Evolutionary conservation across 2,888 invertebrate genomes (phyloP), one percentile per base, ranked within the genome.

Genomic region (Rotaria magnacalcarata): DNA sequence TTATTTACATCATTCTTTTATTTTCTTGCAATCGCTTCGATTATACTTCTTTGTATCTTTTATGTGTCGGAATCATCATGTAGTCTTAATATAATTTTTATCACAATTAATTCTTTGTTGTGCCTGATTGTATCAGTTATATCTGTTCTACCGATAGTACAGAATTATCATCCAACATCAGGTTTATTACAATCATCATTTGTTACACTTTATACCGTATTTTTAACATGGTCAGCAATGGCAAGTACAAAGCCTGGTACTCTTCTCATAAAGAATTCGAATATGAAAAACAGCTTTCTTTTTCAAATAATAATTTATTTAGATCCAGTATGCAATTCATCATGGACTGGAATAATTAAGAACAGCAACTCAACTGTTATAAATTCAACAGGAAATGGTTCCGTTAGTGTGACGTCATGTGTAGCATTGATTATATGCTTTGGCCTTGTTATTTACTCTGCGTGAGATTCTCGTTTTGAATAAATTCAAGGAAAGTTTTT

Each of bases 191-290:
- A 97, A 92, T 95, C 98, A 1, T 95, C 97, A 0, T 93, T 97
- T 86, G 96, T 99, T 84, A 94, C 96, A 8, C 92, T 97, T 27
- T 99, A 99, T 91, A 95, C 96, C 24, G 93, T 96, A 89, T 99
- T 96, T 91, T 93, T 99, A 88, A 99, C 99, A 85, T 99, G 99
- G 99, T 97, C 98, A 1, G 95, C 97, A 47, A 94, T 99, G 90
- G 94, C 96, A 88, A 99, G 97, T 92, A 94, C 94, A 89, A 24
- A 80, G 21, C 24, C 75, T 21, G 43, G 41, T 43, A 75, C 11
- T 10, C 8, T 74, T 34, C 34, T 34, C 34, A 16, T 7, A 74
- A 74, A 34, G 2, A 8, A 16, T 16, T 3, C 11, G 14, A 52
- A 52, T 11, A 52, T 34, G 52, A 8, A 52, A 74, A 16, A 74